Conservation (phyloP, 2,113 vertebrate genomes). For the Phyllostomus hastatus region DNA sequence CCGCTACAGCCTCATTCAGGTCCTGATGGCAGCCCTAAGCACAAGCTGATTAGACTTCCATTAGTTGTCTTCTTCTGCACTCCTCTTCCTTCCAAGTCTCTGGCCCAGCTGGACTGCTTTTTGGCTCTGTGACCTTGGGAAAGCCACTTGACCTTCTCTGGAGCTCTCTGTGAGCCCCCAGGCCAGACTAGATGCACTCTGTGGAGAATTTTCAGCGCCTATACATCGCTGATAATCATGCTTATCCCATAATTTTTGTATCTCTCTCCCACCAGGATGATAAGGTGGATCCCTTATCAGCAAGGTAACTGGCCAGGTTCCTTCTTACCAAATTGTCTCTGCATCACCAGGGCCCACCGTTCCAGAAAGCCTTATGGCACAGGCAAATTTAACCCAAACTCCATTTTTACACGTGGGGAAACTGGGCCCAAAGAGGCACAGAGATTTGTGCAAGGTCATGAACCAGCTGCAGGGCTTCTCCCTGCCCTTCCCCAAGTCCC, state of each 20-base stretch:
- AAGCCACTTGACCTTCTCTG: neutral
- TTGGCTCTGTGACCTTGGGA: neutral
- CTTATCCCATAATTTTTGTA: neutral
- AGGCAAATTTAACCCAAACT: conserved; percentile 1
- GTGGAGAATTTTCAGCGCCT: neutral
- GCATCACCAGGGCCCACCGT: neutral
- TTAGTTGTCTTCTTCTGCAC: conserved; percentile 15
- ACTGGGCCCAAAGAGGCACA: neutral
- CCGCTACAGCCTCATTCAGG: neutral
- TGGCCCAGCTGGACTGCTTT: neutral
- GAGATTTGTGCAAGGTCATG: neutral
- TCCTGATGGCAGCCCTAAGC: neutral
- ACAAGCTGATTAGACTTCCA: neutral
- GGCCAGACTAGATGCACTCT: neutral
- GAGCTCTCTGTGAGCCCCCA: neutral
- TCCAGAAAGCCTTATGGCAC: neutral
- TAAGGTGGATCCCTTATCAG: neutral
- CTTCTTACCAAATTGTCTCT: conserved; percentile 1
- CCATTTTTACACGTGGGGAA: neutral
- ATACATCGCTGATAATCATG: neutral
- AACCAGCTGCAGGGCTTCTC: neutral
- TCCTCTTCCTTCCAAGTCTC: conserved; percentile 20
- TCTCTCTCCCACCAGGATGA: neutral
- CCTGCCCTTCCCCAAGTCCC: neutral
- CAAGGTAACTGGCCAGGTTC: neutral